A percentile compares a stretch with the other conserved stretches of the same genome.
Conservation (phyloP, 2,888 invertebrate genomes). For the Synanthedon tipuliformis region DNA sequence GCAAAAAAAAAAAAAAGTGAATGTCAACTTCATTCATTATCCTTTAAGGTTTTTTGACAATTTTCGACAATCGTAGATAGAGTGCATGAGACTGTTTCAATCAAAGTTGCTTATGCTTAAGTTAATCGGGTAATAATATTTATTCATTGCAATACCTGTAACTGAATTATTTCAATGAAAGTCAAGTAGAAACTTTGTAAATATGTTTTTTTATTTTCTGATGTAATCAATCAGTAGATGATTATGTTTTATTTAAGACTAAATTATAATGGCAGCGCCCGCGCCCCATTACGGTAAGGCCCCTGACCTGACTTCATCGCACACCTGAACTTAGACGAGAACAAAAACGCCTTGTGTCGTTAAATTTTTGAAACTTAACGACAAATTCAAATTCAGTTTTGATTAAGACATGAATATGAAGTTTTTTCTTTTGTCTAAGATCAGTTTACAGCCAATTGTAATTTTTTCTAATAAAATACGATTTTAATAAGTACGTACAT, state of each 20-base stretch:
- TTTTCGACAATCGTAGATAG: too few relatives aligned
- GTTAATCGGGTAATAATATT: too few relatives aligned
- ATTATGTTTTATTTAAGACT: conserved; percentile 76
- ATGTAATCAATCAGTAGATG: conserved; percentile 74
- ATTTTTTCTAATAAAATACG: neutral
- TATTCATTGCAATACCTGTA: too few relatives aligned
- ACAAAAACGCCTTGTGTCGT: neutral
- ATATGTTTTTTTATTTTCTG: conserved; percentile 69
- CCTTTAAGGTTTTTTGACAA: too few relatives aligned
- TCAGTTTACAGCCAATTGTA: neutral
- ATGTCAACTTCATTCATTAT: too few relatives aligned
- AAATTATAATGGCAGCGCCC: conserved; percentile 47
- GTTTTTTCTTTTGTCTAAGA: neutral
- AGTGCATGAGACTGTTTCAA: too few relatives aligned
- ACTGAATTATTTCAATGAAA: conserved; percentile 27
- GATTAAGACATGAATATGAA: too few relatives aligned
- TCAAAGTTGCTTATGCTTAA: too few relatives aligned
- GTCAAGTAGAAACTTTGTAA: conserved; percentile 25
- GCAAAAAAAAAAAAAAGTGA: too few relatives aligned
- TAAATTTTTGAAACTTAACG: too few relatives aligned
- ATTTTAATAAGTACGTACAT: neutral
- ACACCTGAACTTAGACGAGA: neutral
- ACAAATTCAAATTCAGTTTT: too few relatives aligned
- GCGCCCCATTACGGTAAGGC: conserved; percentile 34
- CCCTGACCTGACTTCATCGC: conserved; percentile 12